These are phyloP conservation scores for Caenorhabditis auriculariae DNA, from an alignment of 2,888 invertebrate genomes.

Conservation along the genomic window DNA sequence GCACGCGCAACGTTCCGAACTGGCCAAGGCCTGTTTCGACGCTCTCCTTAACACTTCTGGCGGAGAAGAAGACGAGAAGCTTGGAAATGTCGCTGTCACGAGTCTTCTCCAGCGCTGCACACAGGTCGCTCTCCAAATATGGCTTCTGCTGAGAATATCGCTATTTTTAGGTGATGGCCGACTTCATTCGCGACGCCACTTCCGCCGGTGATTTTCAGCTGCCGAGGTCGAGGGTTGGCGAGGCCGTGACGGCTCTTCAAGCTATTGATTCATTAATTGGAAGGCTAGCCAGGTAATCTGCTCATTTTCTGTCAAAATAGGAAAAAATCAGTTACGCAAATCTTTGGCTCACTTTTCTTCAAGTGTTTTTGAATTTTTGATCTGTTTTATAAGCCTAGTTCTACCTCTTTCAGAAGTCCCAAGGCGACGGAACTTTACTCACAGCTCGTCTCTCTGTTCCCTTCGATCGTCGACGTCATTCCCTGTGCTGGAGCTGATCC, in stretches of 20 bases:
- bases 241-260: conserved; percentile 55
- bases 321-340: too few species aligned
- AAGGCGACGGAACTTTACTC: conserved; percentile 37
- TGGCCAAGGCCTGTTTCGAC: conserved; percentile 62
- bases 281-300: conserved; percentile 42
- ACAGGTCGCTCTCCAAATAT: conserved; percentile 8
- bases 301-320: not conserved
- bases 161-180: conserved; percentile 19
- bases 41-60: conserved; percentile 57
- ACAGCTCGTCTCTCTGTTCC: conserved; percentile 50
- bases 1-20: conserved; percentile 64
- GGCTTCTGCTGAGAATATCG: not conserved
- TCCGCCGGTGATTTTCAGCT: conserved; percentile 51
- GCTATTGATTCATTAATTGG: conserved; percentile 57
- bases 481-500: conserved; percentile 52
- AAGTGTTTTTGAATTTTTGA: not conserved
- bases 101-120: conserved; percentile 39
- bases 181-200: conserved; percentile 43
- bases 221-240: conserved; percentile 49
- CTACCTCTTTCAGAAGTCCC: conserved; percentile 18
- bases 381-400: conserved; percentile 7
- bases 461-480: conserved; percentile 53
- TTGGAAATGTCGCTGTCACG: conserved; percentile 36
- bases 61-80: conserved; percentile 11
- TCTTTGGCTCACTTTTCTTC: too few species aligned